Percentiles rank a stretch among this genome's conserved stretches.
These are phyloP conservation scores for Holothuria glaberrima DNA, from an alignment of 35 echinoderm and acorn worm genomes.

Conservation along the genomic window DNA sequence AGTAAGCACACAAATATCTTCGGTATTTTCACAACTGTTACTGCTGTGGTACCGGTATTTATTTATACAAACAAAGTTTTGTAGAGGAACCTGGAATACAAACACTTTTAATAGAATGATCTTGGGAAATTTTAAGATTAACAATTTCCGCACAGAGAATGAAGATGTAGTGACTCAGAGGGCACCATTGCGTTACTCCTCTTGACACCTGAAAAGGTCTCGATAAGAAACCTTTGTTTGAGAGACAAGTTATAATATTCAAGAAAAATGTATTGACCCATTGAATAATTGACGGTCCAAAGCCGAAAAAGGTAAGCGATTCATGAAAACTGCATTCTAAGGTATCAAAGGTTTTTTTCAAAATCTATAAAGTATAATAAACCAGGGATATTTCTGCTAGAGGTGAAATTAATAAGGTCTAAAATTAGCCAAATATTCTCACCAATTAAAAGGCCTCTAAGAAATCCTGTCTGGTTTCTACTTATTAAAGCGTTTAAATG, in stretches of 20 bases:
- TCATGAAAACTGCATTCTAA: conserved; percentile 35
- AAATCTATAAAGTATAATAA: background rate
- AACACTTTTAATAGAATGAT: too few relatives aligned
- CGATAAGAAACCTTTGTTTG: background rate
- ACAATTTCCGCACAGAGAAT: too few relatives aligned
- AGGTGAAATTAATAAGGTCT: conserved; percentile 28
- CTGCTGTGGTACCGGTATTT: too few relatives aligned
- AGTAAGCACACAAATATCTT: too few relatives aligned
- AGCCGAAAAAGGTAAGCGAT: too few relatives aligned
- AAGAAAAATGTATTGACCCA: conserved; percentile 4
- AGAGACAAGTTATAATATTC: background rate
- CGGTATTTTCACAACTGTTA: too few relatives aligned
- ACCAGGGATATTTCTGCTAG: conserved; percentile 14
- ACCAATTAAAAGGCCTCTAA: conserved; percentile 37
- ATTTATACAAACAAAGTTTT: too few relatives aligned
- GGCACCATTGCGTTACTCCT: background rate
- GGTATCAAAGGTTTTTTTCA: conserved; percentile 59
- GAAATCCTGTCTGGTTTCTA: conserved; percentile 24
- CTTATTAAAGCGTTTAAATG: conserved; percentile 13
- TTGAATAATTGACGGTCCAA: background rate
- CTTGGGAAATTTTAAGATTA: too few relatives aligned
- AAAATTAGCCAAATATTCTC: conserved; percentile 38
- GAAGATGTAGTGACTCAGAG: background rate
- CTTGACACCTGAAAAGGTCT: background rate
- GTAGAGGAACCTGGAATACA: too few relatives aligned